These are phyloP conservation scores for Rugalucina vietnamica DNA, from an alignment of 2,888 invertebrate species.

Conservation along the genomic window DNA sequence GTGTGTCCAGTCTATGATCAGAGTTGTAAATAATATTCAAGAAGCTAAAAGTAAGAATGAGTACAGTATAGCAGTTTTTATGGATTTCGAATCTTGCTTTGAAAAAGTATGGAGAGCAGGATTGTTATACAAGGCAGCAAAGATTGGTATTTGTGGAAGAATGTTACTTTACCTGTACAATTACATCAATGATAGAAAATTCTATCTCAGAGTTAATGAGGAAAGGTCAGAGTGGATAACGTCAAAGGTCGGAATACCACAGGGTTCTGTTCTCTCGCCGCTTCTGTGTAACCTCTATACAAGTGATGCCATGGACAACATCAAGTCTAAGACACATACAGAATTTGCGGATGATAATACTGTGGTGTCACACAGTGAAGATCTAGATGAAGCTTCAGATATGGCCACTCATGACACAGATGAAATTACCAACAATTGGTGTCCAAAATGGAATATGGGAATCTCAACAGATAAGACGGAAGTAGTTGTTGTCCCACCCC, in stretches of 20 bases:
- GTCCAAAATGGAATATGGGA: background rate
- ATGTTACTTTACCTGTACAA: too few relatives aligned
- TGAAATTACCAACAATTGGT: background rate
- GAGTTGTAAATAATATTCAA: background rate
- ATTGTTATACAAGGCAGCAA: background rate
- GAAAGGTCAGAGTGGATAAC: background rate
- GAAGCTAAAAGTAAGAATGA: too few relatives aligned
- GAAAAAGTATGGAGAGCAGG: background rate
- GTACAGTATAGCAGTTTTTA: too few relatives aligned
- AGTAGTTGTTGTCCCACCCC: background rate
- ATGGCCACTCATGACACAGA: background rate
- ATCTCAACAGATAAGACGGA: constrained; percentile 13
- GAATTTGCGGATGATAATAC: background rate
- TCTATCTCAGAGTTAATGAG: too few relatives aligned
- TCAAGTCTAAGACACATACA: background rate
- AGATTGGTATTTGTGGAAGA: background rate
- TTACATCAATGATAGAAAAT: too few relatives aligned
- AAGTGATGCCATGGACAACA: background rate
- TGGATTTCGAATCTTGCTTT: background rate
- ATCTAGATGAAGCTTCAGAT: background rate
- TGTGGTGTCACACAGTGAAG: background rate
- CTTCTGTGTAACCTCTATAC: background rate
- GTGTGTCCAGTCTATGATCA: background rate
- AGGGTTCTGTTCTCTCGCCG: background rate
- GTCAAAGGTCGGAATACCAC: background rate